phyloP scores from a whole-genome alignment of 1,140 invertebrate genomes.

The Ostrea denselamellosa region DNA sequence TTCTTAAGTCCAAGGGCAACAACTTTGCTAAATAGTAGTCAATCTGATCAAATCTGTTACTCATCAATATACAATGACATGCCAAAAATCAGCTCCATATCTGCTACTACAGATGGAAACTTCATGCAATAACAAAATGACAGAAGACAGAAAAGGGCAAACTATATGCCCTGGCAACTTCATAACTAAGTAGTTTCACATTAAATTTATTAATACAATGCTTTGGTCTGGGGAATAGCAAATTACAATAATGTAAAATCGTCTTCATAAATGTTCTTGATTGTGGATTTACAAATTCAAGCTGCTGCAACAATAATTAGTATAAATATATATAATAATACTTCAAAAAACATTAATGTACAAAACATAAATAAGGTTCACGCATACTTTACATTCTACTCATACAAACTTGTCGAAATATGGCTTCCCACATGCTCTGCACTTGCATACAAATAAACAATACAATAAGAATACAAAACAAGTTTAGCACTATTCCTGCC shows the following conservation, averaged over 20 bases:
- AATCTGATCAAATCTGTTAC: no score
- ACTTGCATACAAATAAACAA: not conserved
- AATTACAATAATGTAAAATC: slow-evolving; percentile 31
- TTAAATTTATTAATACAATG: slow-evolving; percentile 19
- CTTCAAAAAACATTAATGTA: not conserved
- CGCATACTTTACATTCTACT: not conserved
- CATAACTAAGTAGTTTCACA: not conserved
- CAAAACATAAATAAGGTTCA: slow-evolving; percentile 16
- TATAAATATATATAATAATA: slow-evolving; percentile 36
- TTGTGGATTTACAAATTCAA: slow-evolving; percentile 31
- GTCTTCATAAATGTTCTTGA: slow-evolving; percentile 10
- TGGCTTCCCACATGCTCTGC: not conserved
- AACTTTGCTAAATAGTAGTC: no score
- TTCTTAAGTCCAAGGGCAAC: no score
- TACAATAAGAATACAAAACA: not conserved
- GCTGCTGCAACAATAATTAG: slow-evolving; percentile 32
- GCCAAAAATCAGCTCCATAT: no score
- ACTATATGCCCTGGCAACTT: no score
- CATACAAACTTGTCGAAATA: not conserved
- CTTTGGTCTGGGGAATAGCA: slow-evolving; percentile 29
- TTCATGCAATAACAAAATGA: no score
- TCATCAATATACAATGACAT: no score
- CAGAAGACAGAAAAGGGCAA: no score
- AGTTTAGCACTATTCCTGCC: not conserved
- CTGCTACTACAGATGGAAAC: no score